These are phyloP conservation scores for Dicaeum eximium DNA, from an alignment of 2,113 vertebrate genomes.

Conservation along the genomic window DNA sequence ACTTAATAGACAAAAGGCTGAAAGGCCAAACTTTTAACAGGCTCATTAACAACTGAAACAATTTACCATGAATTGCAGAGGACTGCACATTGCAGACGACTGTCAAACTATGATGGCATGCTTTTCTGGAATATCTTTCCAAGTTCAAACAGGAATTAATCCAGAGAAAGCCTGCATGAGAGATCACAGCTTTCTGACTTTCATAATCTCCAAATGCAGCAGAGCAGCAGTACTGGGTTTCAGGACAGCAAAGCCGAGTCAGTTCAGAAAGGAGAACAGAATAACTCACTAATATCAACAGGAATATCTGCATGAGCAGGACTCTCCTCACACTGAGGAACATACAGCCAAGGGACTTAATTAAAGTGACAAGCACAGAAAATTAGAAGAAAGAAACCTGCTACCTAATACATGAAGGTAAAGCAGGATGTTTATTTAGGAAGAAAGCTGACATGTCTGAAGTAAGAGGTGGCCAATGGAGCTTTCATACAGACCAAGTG, in stretches of 20 bases:
- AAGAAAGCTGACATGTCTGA: not conserved
- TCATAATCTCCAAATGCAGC: not conserved
- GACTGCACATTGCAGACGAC: not conserved
- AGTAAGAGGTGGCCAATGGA: not conserved
- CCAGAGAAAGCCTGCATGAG: not conserved
- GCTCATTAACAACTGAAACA: constrained; percentile 42
- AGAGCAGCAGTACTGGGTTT: not conserved
- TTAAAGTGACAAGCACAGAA: not conserved
- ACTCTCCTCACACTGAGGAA: not conserved
- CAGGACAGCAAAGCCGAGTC: not conserved
- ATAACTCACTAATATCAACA: not conserved
- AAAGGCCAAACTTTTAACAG: not conserved
- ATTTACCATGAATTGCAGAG: not conserved
- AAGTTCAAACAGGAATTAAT: constrained; percentile 41
- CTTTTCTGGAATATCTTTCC: constrained; percentile 14
- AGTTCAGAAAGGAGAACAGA: not conserved
- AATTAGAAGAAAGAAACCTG: not conserved
- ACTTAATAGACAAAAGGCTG: not conserved
- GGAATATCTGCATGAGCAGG: not conserved
- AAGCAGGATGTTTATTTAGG: not conserved
- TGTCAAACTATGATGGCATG: not conserved
- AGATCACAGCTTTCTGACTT: not conserved
- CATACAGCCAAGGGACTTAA: not conserved
- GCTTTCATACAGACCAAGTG: not conserved
- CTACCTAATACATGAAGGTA: not conserved